These are phyloP conservation scores for Orussus abietinus DNA, from an alignment of 1,140 invertebrate genomes.

Conservation along the genomic window DNA sequence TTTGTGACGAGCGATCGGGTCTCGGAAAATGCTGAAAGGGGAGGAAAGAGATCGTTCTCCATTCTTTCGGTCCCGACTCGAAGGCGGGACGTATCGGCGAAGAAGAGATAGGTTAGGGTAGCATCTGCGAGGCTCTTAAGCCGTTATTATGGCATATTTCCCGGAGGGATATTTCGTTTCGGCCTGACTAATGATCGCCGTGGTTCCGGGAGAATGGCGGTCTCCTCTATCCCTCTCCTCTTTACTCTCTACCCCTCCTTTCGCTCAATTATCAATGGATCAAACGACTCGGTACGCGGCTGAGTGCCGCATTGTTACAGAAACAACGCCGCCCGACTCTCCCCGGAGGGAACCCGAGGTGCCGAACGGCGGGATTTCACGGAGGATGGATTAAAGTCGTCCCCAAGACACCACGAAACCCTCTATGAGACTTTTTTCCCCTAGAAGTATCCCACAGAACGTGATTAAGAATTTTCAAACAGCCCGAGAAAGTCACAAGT, in stretches of 20 bases:
- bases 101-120: no score
- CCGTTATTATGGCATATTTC: slow-evolving; percentile 29
- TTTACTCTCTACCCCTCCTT: neutral
- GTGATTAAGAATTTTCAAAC: no score
- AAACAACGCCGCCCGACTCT: slow-evolving; percentile 1
- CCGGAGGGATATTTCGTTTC: slow-evolving; percentile 29
- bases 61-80: no score
- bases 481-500: no score
- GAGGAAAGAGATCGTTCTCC: no score
- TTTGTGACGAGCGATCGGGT: no score
- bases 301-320: slow-evolving; percentile 10
- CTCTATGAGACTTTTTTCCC: no score
- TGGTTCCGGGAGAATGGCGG: slow-evolving; percentile 2
- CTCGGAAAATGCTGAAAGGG: no score
- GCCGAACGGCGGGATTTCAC: neutral
- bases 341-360: neutral
- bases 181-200: slow-evolving; percentile 19
- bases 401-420: no score
- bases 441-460: no score
- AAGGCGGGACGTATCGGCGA: no score
- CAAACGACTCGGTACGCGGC: slow-evolving; percentile 14
- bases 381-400: no score
- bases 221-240: slow-evolving; percentile 1
- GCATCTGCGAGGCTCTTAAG: slow-evolving; percentile 22
- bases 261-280: slow-evolving; percentile 19